Conservation (phyloP, 2,888 invertebrate genomes). For the Melinopterus prodromus region DNA sequence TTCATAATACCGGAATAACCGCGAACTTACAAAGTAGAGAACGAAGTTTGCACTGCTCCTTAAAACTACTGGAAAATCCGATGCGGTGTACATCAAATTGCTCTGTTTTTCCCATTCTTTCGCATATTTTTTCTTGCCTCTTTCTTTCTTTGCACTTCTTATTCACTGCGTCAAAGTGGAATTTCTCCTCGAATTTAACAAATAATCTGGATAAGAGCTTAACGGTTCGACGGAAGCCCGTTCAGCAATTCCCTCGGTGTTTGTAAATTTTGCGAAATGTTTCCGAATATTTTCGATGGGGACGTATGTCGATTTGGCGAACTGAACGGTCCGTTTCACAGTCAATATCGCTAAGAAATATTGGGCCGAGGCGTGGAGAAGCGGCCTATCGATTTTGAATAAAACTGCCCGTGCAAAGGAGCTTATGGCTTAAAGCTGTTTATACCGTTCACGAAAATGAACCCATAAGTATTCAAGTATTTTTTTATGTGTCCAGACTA, state of each 20-base stretch:
- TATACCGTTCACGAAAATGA: background rate
- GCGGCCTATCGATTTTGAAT: background rate
- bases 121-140: background rate
- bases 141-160: background rate
- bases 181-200: background rate
- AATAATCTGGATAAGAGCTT: constrained; percentile 9
- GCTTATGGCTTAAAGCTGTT: background rate
- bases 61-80: background rate
- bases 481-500: no score
- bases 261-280: constrained; percentile 18
- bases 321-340: background rate
- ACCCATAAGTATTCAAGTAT: background rate
- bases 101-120: constrained; percentile 7
- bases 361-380: background rate
- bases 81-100: constrained; percentile 12
- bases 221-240: background rate
- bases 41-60: constrained; percentile 19
- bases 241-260: background rate
- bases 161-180: background rate
- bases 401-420: background rate
- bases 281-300: background rate
- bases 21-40: constrained; percentile 19
- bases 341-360: background rate
- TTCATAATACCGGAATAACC: constrained; percentile 11
- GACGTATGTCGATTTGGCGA: background rate